Evolutionary conservation across 2,797 vertebrate genomes (phyloP), one percentile per base, ranked within the genome.

Genomic region (Manis pentadactyla): DNA sequence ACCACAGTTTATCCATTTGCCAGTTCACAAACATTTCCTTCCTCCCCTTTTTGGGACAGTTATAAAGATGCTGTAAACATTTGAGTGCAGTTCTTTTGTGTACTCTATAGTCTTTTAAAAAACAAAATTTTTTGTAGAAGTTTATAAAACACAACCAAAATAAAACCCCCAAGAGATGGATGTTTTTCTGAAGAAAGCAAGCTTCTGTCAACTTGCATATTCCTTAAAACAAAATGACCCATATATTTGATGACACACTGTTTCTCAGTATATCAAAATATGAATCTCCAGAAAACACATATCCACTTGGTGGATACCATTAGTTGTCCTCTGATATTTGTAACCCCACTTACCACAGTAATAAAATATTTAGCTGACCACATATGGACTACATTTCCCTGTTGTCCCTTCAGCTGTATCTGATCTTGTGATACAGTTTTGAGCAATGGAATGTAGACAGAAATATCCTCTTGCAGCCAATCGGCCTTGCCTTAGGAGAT

Each of bases 1-100:
- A 57, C 23, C 53, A 95, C 59, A 85, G 21, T 95, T 88, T 68
- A 87, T 64, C 55, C 34, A 42, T 51, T 90, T 85, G 74, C 55
- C 53, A 63, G 37, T 7, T 83, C 57, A n/a, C 49, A 15, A 53
- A 55, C 53, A 95, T 49, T 46, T 81, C 66, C 19, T 73, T 37
- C 89, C 78, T 90, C 59, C n/a, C 59, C n/a, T 73, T 73, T 83
- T 82, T 11, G n/a, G 12, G 49, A 39, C 12, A 53, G n/a, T 49
- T 77, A 57, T 25, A 78, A 90, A 93, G 46, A 75, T 69, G 14
- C 31, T 87, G 64, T 29, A 78, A 71, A 83, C 57, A 42, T 53
- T 27, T 57, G 34, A n/a, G 29, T 75, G 49, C 17, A 46, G 19
- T 29, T 68, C 49, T 69, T 17, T 55, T 49, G 2, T 74, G 11